Base-by-base conservation (phyloP, 2,113 vertebrate species). In the Cyphomyrus plagiostoma region DNA sequence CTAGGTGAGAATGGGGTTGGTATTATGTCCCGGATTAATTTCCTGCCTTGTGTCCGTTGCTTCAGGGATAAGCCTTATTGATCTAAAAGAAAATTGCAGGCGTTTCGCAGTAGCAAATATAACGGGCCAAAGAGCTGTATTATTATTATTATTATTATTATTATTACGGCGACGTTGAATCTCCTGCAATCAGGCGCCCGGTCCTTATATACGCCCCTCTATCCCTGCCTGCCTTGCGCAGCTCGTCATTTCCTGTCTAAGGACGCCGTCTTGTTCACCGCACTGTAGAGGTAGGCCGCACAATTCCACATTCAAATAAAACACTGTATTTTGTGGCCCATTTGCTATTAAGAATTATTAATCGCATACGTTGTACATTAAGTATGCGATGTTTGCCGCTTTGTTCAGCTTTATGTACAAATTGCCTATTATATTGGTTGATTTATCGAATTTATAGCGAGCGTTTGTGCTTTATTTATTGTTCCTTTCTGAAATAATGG, bases 191-290 rank as follows among this genome's bases (percentile, higher is more conserved):
- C 13, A 35, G 9, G 11, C 85, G 30, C 30, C 1, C 50, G 9
- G 3, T 46, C 85, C 50, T 8, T 53, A 15, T 87, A 30, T 56
- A 70, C n/a, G 46, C 49, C 66, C 52, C 5, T 9, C 19, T 4
- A 70, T 95, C 96, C 96, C 95, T 94, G 50, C 42, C 91, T 93
- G 62, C 95, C 42, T 1, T 92, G 93, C 94, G 94, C 49, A 15
- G 5, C 1, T 8, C 39, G 45, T 70, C 17, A 1, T 84, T 74
- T 62, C 1, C 1, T 4, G n/a, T 15, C 26, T 19, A 17, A 49
- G 77, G 56, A 39, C 70, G 26, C 62, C 10, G 52, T 17, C 1
- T 26, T 9, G 21, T 39, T 19, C n/a, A 5, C 10, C 35, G 46
- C 19, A 42, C 4, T 86, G 88, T 46, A 91, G 89, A 94, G 94